These are phyloP conservation scores for Sander lucioperca DNA, from an alignment of 2,113 vertebrate genomes.

Conservation along the genomic window DNA sequence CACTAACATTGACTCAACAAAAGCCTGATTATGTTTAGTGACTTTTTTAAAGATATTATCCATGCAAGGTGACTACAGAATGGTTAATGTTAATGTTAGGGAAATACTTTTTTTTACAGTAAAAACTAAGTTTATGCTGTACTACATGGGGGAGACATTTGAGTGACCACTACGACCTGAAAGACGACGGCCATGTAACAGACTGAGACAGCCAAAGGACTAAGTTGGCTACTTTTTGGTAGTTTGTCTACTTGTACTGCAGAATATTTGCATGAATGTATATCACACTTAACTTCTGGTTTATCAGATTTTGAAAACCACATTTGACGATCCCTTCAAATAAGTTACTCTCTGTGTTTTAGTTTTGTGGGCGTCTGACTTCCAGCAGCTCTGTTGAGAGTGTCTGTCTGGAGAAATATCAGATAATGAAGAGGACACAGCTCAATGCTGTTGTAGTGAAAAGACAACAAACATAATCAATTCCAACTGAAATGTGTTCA, in stretches of 20 bases:
- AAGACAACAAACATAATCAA: background rate
- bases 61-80: background rate
- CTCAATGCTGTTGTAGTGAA: background rate
- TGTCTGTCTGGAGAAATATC: background rate
- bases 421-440: background rate
- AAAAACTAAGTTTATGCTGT: background rate
- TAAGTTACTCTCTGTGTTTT: background rate
- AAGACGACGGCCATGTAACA: background rate
- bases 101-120: background rate
- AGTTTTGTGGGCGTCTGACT: background rate
- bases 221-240: background rate
- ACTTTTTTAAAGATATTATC: no score
- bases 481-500: background rate
- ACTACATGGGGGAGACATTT: background rate
- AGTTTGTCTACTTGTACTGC: no score
- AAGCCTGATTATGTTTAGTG: background rate
- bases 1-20: background rate
- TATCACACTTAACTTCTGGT: no score
- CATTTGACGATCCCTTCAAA: background rate
- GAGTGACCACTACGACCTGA: background rate
- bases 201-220: background rate
- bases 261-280: no score
- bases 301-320: background rate
- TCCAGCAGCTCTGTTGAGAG: background rate
- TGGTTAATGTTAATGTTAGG: background rate